These are phyloP conservation scores for Porites lobata DNA, from an alignment of 92 coral and sea anemone genomes.

Conservation along the genomic window DNA sequence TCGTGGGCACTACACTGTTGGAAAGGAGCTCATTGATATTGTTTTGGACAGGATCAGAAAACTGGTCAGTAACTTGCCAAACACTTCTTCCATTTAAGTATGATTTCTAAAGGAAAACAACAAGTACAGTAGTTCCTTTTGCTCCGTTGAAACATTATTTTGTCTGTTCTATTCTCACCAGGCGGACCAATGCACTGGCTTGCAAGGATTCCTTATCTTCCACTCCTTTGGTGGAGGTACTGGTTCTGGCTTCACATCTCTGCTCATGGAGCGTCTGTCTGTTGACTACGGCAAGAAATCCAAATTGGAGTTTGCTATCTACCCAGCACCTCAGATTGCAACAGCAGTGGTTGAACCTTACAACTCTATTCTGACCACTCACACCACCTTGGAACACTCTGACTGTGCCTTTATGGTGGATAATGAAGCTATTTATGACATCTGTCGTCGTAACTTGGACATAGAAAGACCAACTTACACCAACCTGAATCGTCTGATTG, in stretches of 20 bases:
- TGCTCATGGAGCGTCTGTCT: not conserved
- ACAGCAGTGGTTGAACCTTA: too few relatives aligned
- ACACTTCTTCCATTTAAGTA: constrained; percentile 64
- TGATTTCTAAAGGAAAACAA: constrained; percentile 58
- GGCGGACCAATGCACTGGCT: constrained; percentile 98
- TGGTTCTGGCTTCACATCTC: constrained; percentile 95
- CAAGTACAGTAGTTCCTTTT: constrained; percentile 26
- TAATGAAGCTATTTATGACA: constrained; percentile 96
- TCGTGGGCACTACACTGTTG: too few relatives aligned
- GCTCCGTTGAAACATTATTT: not conserved
- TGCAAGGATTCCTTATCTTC: constrained; percentile 95
- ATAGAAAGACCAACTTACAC: constrained; percentile 94
- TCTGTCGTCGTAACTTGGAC: constrained; percentile 92
- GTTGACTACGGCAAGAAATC: too few relatives aligned
- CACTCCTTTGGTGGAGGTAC: constrained; percentile 97
- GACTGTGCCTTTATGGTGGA: constrained; percentile 99
- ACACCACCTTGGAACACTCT: constrained; percentile 73
- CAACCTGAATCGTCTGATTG: constrained; percentile 96
- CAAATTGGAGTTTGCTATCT: too few relatives aligned
- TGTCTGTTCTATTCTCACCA: constrained; percentile 10
- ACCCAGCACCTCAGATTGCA: too few relatives aligned
- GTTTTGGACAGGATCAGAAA: too few relatives aligned
- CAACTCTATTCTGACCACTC: too few relatives aligned
- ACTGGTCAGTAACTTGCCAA: constrained; percentile 76
- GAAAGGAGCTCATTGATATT: too few relatives aligned